Percentiles rank a stretch among this genome's conserved stretches.
These are phyloP conservation scores for Petrocephalus microphthalmus DNA, from an alignment of 2,113 vertebrate species.

Conservation along the genomic window DNA sequence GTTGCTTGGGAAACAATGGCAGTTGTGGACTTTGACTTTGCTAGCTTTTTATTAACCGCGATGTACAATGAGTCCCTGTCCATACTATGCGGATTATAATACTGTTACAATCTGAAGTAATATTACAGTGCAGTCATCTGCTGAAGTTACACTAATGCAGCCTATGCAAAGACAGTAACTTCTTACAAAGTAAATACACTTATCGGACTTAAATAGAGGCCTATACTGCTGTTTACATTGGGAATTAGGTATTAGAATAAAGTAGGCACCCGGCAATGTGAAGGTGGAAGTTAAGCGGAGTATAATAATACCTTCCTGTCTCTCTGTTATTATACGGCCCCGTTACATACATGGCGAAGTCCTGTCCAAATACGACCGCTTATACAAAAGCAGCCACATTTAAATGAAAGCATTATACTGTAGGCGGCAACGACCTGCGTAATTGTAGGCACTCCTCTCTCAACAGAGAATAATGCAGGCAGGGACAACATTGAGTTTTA, in stretches of 20 bases:
- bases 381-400: not conserved
- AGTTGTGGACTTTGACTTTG: not conserved
- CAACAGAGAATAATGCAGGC: not conserved
- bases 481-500: not conserved
- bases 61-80: not conserved
- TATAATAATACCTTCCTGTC: not conserved
- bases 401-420: not conserved
- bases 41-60: not conserved
- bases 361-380: not conserved
- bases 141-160: not conserved
- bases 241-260: not conserved
- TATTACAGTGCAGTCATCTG: not conserved
- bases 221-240: not conserved
- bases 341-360: not conserved
- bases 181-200: not conserved
- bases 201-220: not conserved
- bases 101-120: not conserved
- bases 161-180: not conserved
- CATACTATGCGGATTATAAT: not conserved
- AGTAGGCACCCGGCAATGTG: not conserved
- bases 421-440: not conserved
- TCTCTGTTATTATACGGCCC: not conserved
- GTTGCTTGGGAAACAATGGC: not conserved
- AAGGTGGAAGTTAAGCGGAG: not conserved
- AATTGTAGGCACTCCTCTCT: conserved; percentile 3